Conservation (phyloP, 2,113 vertebrate species). For the Mastomys natalensis region DNA sequence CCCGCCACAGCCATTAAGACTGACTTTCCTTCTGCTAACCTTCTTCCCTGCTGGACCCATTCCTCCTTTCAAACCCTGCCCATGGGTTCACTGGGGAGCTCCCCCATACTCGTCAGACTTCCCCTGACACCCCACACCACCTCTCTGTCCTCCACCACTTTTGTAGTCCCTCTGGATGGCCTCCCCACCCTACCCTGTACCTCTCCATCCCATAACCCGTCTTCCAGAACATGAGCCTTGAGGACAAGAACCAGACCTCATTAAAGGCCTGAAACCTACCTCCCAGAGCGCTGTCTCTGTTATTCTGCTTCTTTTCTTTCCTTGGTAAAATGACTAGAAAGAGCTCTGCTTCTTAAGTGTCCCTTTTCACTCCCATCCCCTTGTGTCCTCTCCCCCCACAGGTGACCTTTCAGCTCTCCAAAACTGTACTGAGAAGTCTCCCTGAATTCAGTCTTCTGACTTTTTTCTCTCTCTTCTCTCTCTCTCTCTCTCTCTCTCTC, state of each 20-base stretch:
- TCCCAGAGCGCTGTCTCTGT: neutral
- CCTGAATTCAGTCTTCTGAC: neutral
- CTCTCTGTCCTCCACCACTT: neutral
- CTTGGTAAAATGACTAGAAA: slow-evolving; percentile 26
- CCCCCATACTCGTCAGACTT: neutral
- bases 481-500: too few species aligned
- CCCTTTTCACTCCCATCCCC: neutral
- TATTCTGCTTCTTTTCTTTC: neutral
- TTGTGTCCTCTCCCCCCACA: neutral
- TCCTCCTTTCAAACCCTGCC: neutral
- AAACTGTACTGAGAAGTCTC: slow-evolving; percentile 11
- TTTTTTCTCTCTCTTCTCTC: neutral
- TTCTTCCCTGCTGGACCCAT: neutral
- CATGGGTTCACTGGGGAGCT: neutral
- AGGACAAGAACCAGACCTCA: neutral
- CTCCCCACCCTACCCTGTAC: neutral
- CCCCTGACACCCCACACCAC: neutral
- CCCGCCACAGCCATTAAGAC: neutral
- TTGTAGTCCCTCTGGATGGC: neutral
- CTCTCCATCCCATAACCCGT: neutral
- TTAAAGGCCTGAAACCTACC: neutral
- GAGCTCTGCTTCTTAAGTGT: neutral
- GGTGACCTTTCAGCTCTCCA: neutral
- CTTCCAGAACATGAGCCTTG: neutral
- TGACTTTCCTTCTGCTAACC: neutral